Evolutionary conservation across 2,888 invertebrate genomes (phyloP), one percentile per base, ranked within the genome.

Genomic region (Hemithea aestivaria): DNA sequence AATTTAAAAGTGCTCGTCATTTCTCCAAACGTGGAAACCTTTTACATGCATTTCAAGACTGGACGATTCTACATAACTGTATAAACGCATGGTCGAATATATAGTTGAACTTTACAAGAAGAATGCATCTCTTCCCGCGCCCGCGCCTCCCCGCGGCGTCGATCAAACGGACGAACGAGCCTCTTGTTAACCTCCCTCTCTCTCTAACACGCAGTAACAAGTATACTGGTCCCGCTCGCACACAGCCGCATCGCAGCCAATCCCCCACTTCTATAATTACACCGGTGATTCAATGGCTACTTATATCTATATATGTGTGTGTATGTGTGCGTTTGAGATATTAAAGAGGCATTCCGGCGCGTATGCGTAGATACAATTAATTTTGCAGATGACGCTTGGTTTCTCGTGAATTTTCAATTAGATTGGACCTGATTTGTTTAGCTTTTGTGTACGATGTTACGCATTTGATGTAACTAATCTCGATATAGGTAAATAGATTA

Each of bases 251-350:
- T 77, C 84, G 76, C 83, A 85, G 82, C 84, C 85, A 84, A 85
- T 84, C 85, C 87, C 87, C 87, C 85, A 84, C 85, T 87, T 87
- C 84, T 87, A 87, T 87, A 87, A 87, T 87, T 87, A 87, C 85
- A 82, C 73, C 79, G 83, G 84, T 85, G 85, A 87, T 87, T 87
- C 87, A 87, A 87, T 87, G 81, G 83, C 85, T 82, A 81, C 84
- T 82, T 84, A 84, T 84, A 83, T 73, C 71, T 84, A 78, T 83
- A 76, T 67, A 66, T 70, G 69, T 68, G 68, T 64, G 68, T 73
- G 68, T 81, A 71, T 75, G 69, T 78, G 76, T 71, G 72, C 73
- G 72, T 68, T 68, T 73, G 77, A 78, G 73, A 77, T 73, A 66
- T 72, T 73, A 73, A 66, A 65, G 67, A 73, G 61, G 72, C 65